These are phyloP conservation scores for Alosa sapidissima DNA, from an alignment of 2,797 vertebrate genomes.

Conservation along the genomic window DNA sequence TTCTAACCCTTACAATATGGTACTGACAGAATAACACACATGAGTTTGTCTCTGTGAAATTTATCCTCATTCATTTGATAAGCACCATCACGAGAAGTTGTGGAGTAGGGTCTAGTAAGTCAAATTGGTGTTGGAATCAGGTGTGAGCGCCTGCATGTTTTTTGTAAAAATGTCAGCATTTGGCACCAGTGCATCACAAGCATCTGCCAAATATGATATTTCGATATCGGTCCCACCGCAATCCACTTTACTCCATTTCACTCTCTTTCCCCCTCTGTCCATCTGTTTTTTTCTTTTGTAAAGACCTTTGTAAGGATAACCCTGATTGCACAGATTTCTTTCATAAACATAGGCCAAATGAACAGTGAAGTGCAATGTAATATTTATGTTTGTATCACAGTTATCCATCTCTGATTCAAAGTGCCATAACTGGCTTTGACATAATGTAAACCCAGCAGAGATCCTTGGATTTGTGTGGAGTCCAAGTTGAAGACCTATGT, in stretches of 20 bases:
- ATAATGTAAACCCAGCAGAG: constrained; percentile 21
- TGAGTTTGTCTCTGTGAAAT: no score
- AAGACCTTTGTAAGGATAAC: not conserved
- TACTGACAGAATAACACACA: no score
- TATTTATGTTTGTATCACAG: constrained; percentile 38
- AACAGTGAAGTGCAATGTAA: constrained; percentile 25
- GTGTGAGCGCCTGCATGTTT: no score
- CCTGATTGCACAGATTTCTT: constrained; percentile 15
- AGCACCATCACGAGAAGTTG: no score
- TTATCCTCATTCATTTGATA: no score
- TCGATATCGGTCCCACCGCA: not conserved
- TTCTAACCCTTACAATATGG: no score
- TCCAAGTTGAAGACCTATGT: not conserved
- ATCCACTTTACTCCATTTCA: not conserved
- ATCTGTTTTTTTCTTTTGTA: not conserved
- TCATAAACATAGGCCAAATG: constrained; percentile 11
- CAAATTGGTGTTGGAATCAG: no score
- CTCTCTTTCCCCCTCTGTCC: not conserved
- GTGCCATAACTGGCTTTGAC: not conserved
- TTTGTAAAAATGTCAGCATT: no score
- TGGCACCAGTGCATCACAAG: no score
- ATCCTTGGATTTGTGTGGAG: constrained; percentile 10
- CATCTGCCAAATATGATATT: no score
- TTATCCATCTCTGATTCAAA: constrained; percentile 20
- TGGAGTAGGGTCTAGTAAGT: no score